A percentile compares a stretch with the other conserved stretches of the same genome.
phyloP scores from a whole-genome alignment of 2,113 vertebrate species.

The Tupaia tana region DNA sequence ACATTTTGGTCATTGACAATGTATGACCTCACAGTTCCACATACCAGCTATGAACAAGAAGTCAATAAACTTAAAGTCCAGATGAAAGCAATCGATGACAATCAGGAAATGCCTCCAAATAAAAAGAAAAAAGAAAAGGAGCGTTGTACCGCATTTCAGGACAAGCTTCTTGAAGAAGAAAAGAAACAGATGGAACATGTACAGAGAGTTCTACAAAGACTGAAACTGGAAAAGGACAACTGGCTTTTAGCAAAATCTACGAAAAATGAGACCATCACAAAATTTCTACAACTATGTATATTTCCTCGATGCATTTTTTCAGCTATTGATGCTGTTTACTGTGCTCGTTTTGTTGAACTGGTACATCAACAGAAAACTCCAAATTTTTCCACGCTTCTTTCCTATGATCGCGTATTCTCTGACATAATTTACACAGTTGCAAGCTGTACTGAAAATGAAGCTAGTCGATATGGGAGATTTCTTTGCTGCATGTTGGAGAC shows the following conservation, averaged over 20 bases:
- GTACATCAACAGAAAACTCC: conserved; percentile 99
- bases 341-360: conserved; percentile 97
- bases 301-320: conserved; percentile 99
- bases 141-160: conserved; percentile 97
- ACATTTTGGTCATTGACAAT: conserved; percentile 99
- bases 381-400: conserved; percentile 98
- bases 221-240: conserved; percentile 99
- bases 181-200: conserved; percentile 98
- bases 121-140: conserved; percentile 99
- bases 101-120: conserved; percentile 97
- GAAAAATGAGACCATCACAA: conserved; percentile 99
- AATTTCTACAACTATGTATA: conserved; percentile 98
- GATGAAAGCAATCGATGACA: conserved; percentile 99
- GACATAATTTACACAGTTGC: conserved; percentile 99
- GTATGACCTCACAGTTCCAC: conserved; percentile 98
- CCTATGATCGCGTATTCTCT: conserved; percentile 98
- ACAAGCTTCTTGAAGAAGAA: conserved; percentile 98
- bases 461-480: conserved; percentile 98
- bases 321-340: conserved; percentile 98
- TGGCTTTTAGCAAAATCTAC: conserved; percentile 99
- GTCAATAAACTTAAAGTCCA: conserved; percentile 97
- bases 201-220: conserved; percentile 95
- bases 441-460: conserved; percentile 99
- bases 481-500: conserved; percentile 99
- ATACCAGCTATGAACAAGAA: conserved; percentile 95